phyloP scores from a whole-genome alignment of 2,797 vertebrate species.

The Melanogrammus aeglefinus region DNA sequence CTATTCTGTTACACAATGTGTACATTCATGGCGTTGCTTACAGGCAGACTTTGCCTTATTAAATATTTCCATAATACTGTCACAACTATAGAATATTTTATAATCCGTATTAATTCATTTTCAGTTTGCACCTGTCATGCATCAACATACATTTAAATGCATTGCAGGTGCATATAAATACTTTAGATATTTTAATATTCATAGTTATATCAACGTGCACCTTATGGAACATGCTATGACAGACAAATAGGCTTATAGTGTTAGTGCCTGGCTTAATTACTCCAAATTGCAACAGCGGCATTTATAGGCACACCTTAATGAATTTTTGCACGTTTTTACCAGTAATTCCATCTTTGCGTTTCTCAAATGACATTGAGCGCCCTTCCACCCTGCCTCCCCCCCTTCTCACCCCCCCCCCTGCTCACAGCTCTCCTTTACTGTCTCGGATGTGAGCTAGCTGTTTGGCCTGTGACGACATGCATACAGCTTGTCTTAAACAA shows the following conservation, averaged over 20 bases:
- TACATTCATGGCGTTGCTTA: background rate
- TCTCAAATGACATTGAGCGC: background rate
- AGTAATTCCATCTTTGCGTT: background rate
- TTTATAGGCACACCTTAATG: background rate
- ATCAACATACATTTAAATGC: background rate
- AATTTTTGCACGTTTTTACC: background rate
- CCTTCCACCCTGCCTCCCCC: background rate
- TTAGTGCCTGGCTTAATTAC: background rate
- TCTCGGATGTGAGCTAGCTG: slow-evolving; percentile 64
- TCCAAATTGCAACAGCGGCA: background rate
- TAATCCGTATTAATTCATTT: background rate
- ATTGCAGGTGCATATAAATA: too few relatives aligned
- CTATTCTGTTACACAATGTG: background rate
- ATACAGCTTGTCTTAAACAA: slow-evolving; percentile 63
- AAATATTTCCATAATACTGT: background rate
- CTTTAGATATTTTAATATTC: too few relatives aligned
- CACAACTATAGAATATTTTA: background rate
- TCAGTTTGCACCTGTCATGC: background rate
- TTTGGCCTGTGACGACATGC: slow-evolving; percentile 68
- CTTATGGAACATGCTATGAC: background rate
- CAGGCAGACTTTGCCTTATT: background rate
- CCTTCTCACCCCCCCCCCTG: background rate
- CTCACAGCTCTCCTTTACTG: slow-evolving; percentile 39
- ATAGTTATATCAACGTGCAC: background rate
- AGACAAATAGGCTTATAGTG: background rate